phyloP scores from a whole-genome alignment of 1,140 invertebrate genomes.

The Zaprionus vittiger region DNA sequence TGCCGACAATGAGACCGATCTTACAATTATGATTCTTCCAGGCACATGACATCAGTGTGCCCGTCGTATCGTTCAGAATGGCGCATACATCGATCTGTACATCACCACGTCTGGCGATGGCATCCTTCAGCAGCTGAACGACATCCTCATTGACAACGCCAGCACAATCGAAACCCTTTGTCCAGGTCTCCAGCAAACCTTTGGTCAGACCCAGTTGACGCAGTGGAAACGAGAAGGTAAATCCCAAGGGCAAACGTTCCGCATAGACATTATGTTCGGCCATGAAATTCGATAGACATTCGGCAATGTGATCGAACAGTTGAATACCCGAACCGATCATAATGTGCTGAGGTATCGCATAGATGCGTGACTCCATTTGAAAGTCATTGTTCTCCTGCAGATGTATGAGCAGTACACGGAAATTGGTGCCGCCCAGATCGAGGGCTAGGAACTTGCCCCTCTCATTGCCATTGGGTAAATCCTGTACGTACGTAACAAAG shows the following conservation, averaged over 20 bases:
- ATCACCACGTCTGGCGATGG: constrained; percentile 93
- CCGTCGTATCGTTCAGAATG: constrained; percentile 99
- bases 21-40: constrained; percentile 98
- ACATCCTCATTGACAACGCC: constrained; percentile 97
- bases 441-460: constrained; percentile 98
- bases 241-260: constrained; percentile 96
- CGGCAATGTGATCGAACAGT: constrained; percentile 99
- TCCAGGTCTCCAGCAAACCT: constrained; percentile 96
- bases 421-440: constrained; percentile 99
- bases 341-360: constrained; percentile 96
- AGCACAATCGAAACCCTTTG: constrained; percentile 97
- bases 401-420: constrained; percentile 97
- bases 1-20: constrained; percentile 97
- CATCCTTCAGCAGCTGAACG: constrained; percentile 93
- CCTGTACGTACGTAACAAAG: constrained; percentile 98
- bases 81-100: constrained; percentile 98
- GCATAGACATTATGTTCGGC: constrained; percentile 91
- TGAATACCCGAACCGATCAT: constrained; percentile 96
- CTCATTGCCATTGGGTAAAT: constrained; percentile 98
- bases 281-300: constrained; percentile 97
- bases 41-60: constrained; percentile 99
- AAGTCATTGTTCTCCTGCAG: constrained; percentile 92
- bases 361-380: constrained; percentile 99
- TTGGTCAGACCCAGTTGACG: constrained; percentile 95
- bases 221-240: constrained; percentile 99